Base-by-base conservation (phyloP, 2,113 vertebrate genomes). In the Coryphaenoides rupestris region DNA sequence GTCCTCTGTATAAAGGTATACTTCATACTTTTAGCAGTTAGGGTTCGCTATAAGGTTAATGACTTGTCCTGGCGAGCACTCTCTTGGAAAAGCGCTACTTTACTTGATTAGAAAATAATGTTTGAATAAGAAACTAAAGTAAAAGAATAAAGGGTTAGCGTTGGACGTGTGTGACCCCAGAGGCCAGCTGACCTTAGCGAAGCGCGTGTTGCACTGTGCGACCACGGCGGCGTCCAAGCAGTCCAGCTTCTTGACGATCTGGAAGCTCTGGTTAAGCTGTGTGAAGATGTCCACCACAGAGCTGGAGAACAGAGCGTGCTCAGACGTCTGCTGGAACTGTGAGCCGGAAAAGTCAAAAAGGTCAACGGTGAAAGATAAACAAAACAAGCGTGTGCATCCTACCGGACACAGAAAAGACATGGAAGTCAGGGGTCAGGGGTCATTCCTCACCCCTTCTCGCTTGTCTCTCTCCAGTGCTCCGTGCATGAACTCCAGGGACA, bases 271-370 rank as follows among this genome's bases (percentile, higher is more conserved):
- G 84, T 97, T 99, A 84, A 98, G 95, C 84, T 99, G 97, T 0
- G 96, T 98, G 92, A 99, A 99, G 84, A 99, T 93, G 1, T 99
- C 97, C 76, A 99, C 97, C 88, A 99, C 97, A 0, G 97, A 99
- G 82, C 95, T 95, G 86, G 97, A 99, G 90, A 98, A 98, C 13
- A 99, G 90, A 2, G 94, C 96, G 0, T 99, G 97, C 79, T 99
- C 96, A 0, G 97, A 98, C 0, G 95, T 98, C 84, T 94, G 94
- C 88, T 96, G 97, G 87, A 99, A 99, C 96, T 99, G 71, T 23
- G 74, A 49, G 19, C 1, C 61, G 74, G 74, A 0, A 22, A 49
- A 55, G 21, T 50, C n/a, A 49, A 9, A 0, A 22, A 49, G 60
- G 21, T 50, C n/a, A 49, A 9, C 16, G 52, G 49, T 47, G n/a